phyloP scores from a whole-genome alignment of 2,113 vertebrate genomes.

The Tangachromis dhanisi region DNA sequence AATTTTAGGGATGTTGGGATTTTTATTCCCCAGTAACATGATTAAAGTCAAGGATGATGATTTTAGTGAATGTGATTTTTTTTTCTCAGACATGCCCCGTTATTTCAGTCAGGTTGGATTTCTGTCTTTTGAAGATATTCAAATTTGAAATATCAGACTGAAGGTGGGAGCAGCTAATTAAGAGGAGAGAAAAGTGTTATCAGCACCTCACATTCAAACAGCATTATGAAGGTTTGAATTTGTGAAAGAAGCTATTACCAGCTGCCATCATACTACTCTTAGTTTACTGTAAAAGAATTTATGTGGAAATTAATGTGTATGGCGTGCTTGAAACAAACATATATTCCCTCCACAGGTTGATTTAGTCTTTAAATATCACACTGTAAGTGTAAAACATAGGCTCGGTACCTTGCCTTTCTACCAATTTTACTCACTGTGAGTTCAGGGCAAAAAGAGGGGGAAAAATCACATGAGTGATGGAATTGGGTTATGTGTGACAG shows the following conservation, averaged over 20 bases:
- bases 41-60: background rate
- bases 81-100: background rate
- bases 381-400: background rate
- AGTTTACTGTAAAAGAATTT: background rate
- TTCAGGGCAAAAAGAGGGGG: background rate
- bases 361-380: background rate
- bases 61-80: background rate
- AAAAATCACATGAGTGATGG: slow-evolving; percentile 6
- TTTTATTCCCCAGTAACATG: fast-evolving
- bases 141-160: background rate
- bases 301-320: background rate
- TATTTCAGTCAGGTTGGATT: background rate
- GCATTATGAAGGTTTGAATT: background rate
- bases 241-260: background rate
- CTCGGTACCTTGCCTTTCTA: background rate
- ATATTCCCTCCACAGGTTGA: background rate
- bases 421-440: background rate
- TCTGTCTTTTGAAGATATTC: background rate
- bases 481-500: slow-evolving; percentile 45
- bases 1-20: background rate
- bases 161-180: background rate
- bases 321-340: background rate
- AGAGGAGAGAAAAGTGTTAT: background rate
- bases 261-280: background rate
- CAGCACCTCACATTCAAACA: background rate